Evolutionary conservation across 1,140 invertebrate species (phyloP).

Genomic region (Heliconius hermathena): DNA sequence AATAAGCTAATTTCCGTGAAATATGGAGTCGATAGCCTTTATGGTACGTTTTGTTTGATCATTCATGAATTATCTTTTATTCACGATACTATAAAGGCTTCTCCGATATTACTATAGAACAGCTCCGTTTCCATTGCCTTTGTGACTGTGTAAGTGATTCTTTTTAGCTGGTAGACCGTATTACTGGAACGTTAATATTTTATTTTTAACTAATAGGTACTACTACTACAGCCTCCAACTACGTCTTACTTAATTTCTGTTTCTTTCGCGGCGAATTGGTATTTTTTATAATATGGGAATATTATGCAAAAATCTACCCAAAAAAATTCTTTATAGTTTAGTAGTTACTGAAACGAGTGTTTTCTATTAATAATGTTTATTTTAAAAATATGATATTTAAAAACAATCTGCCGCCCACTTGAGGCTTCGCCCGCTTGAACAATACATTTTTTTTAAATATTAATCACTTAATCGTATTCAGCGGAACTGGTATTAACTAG

Average conservation of each 20-base stretch:
- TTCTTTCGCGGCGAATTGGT: neutral
- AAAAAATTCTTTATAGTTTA: no score
- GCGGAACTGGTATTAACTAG: no score
- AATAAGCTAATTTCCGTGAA: slow-evolving; percentile 73
- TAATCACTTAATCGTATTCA: no score
- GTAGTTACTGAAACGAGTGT: no score
- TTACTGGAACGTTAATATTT: slow-evolving; percentile 18
- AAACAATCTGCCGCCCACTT: no score
- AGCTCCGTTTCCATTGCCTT: slow-evolving; percentile 36
- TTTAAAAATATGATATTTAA: no score
- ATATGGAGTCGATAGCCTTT: slow-evolving; percentile 63
- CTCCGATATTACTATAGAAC: slow-evolving; percentile 34
- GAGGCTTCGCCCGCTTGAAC: no score
- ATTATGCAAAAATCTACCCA: no score
- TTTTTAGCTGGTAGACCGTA: slow-evolving; percentile 34
- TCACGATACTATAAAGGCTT: slow-evolving; percentile 41
- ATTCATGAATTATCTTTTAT: slow-evolving; percentile 52
- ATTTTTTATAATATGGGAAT: neutral
- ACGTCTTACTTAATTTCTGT: neutral
- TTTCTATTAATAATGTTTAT: no score
- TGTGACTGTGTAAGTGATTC: slow-evolving; percentile 41
- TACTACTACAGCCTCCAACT: neutral
- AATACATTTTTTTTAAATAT: no score
- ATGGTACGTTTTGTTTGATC: slow-evolving; percentile 58
- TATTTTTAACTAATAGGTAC: neutral